Conservation (phyloP, 2,888 invertebrate genomes). For the Achlya flavicornis region DNA sequence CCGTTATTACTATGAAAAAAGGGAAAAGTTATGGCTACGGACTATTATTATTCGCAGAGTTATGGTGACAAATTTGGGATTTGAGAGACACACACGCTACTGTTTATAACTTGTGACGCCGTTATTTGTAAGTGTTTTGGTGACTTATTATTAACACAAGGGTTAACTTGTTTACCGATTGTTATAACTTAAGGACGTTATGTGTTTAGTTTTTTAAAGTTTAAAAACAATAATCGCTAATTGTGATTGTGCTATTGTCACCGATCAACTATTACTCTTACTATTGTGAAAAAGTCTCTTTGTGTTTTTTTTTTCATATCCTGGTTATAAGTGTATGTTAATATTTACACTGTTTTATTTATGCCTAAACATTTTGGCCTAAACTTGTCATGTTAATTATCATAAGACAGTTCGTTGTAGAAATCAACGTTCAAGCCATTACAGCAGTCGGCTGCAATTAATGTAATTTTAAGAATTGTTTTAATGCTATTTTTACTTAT, state of each 20-base stretch:
- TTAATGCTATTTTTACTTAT: no score
- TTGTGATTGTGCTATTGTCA: conserved; percentile 38
- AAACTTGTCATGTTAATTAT: no score
- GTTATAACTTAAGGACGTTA: conserved; percentile 57
- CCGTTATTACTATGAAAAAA: no score
- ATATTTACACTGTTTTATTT: not conserved
- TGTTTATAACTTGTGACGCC: conserved; percentile 19
- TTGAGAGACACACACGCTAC: conserved; percentile 18
- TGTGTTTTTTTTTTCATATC: not conserved
- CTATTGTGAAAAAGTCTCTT: not conserved
- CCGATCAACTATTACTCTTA: not conserved
- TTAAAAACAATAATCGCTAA: conserved; percentile 56
- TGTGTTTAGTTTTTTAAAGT: conserved; percentile 58
- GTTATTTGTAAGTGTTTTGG: conserved; percentile 41
- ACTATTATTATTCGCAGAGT: no score
- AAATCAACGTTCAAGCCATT: no score
- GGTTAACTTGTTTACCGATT: conserved; percentile 63
- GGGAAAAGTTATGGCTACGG: no score
- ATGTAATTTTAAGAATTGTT: no score
- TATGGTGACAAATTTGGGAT: no score
- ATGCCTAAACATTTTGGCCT: not conserved
- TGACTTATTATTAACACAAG: conserved; percentile 69
- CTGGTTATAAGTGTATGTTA: not conserved
- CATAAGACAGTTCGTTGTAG: no score
- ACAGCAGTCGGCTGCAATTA: no score